Evolutionary conservation across 1,140 invertebrate genomes (phyloP).

Genomic region (Nebria ingens): DNA sequence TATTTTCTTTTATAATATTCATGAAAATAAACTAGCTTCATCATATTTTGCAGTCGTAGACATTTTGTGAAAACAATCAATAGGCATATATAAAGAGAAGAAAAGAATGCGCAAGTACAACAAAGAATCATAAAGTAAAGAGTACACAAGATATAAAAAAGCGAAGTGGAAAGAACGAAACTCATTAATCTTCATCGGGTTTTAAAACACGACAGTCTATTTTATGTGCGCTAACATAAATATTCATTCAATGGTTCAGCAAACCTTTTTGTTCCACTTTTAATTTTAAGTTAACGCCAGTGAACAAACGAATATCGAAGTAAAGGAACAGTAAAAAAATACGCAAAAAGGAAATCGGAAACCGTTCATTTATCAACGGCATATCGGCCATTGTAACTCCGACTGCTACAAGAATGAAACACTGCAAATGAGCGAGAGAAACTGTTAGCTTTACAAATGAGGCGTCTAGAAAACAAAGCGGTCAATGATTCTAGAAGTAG

Average conservation of each 20-base stretch:
- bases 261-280: constrained; percentile 5
- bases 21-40: neutral
- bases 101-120: too few species aligned
- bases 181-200: neutral
- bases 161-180: neutral
- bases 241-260: neutral
- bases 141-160: neutral
- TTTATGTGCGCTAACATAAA: neutral
- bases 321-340: neutral
- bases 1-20: neutral
- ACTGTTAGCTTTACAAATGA: neutral
- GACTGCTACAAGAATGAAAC: neutral
- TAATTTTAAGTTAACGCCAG: constrained; percentile 1
- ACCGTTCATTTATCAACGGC: neutral
- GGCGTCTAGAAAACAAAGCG: neutral
- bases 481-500: too few species aligned
- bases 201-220: neutral
- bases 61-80: neutral
- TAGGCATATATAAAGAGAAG: neutral
- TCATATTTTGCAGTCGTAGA: neutral
- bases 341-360: neutral
- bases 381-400: neutral
- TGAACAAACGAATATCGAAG: neutral
- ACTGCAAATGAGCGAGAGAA: too few species aligned
- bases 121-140: too few species aligned